Evolutionary conservation across 2,113 vertebrate species (phyloP).

Genomic region (Pyrgilauda ruficollis): DNA sequence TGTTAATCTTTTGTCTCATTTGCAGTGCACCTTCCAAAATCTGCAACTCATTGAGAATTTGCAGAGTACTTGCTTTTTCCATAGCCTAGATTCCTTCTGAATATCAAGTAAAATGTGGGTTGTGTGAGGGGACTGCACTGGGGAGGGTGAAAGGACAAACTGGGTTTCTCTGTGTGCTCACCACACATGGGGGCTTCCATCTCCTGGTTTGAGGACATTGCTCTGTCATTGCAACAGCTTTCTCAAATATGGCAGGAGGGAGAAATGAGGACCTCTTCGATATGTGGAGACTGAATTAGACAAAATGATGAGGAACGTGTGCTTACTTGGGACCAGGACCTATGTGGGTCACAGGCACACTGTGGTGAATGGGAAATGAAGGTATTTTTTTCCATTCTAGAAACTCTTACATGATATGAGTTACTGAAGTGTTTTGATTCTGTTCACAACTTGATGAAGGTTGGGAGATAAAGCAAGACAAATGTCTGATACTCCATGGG

Average conservation of each 20-base stretch:
- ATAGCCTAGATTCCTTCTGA: not conserved
- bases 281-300: not conserved
- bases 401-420: not conserved
- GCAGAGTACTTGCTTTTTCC: not conserved
- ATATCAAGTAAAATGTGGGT: fast-evolving
- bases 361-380: not conserved
- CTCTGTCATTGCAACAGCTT: not conserved
- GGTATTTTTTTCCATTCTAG: not conserved
- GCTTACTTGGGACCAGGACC: not conserved
- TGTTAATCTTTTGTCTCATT: not conserved
- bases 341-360: not conserved
- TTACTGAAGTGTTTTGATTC: not conserved
- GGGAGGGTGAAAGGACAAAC: fast-evolving
- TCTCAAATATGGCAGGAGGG: not conserved
- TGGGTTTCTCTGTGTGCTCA: not conserved
- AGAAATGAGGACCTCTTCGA: not conserved
- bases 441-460: not conserved
- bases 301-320: not conserved
- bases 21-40: not conserved
- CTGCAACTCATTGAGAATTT: not conserved
- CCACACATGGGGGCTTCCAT: not conserved
- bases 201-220: not conserved
- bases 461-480: not conserved
- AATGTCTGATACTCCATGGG: not conserved
- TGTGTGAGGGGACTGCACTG: not conserved